A percentile compares a stretch with the other conserved stretches of the same genome.
Evolutionary conservation across 2,888 invertebrate genomes (phyloP).

Genomic region (Sussaba pulchella): DNA sequence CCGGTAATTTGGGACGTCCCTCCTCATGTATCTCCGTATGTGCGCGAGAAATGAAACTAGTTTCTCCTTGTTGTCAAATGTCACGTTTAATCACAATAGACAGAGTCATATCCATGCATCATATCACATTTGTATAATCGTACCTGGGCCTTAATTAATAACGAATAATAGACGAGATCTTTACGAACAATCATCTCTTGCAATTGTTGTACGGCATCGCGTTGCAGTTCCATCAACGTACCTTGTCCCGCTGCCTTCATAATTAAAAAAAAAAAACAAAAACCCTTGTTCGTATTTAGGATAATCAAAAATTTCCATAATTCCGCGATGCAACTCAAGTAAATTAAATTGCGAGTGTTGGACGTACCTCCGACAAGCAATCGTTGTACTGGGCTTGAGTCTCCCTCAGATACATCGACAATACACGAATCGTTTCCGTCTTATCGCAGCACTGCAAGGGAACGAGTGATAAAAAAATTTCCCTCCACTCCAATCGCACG

Average conservation of each 20-base stretch:
- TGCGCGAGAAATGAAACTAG: slow-evolving; percentile 47
- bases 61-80: background rate
- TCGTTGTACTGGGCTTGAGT: slow-evolving; percentile 79
- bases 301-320: background rate
- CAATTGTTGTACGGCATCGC: slow-evolving; percentile 75
- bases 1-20: too few species aligned
- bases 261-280: slow-evolving; percentile 21
- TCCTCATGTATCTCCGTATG: too few species aligned
- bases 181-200: slow-evolving; percentile 75
- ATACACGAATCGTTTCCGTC: slow-evolving; percentile 74
- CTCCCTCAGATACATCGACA: slow-evolving; percentile 76
- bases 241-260: slow-evolving; percentile 79
- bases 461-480: slow-evolving; percentile 5
- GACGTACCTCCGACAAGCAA: slow-evolving; percentile 79
- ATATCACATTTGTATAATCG: slow-evolving; percentile 37
- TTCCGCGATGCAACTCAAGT: background rate
- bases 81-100: slow-evolving; percentile 37
- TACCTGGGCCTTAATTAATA: slow-evolving; percentile 79
- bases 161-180: slow-evolving; percentile 76
- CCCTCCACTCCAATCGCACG: background rate
- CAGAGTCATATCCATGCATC: slow-evolving; percentile 20
- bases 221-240: slow-evolving; percentile 77
- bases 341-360: background rate
- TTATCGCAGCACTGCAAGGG: slow-evolving; percentile 77
- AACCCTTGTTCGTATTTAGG: background rate